These are phyloP conservation scores for Triplophysa yarkandensis DNA, from an alignment of 2,797 vertebrate species.

Conservation along the genomic window DNA sequence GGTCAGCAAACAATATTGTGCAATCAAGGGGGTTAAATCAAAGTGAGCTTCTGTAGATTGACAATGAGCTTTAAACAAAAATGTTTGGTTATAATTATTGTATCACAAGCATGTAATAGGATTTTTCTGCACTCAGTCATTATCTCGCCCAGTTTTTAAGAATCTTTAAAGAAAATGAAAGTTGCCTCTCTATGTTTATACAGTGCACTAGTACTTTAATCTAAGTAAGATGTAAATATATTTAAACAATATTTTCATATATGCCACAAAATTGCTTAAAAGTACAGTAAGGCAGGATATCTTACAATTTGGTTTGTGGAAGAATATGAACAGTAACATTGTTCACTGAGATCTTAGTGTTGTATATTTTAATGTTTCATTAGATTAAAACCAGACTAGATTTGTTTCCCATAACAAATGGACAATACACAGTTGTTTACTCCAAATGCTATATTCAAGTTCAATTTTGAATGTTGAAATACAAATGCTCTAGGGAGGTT, in stretches of 20 bases:
- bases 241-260: background rate
- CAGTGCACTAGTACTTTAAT: background rate
- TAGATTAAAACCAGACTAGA: constrained; percentile 4
- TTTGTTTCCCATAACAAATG: background rate
- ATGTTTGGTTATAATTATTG: constrained; percentile 49
- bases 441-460: background rate
- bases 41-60: constrained; percentile 27
- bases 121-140: constrained; percentile 43
- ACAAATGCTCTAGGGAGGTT: too few species aligned
- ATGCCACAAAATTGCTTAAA: background rate
- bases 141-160: constrained; percentile 4
- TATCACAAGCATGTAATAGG: constrained; percentile 42
- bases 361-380: background rate
- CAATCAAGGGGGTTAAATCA: constrained; percentile 71
- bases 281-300: background rate
- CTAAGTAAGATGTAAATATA: background rate
- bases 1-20: constrained; percentile 72
- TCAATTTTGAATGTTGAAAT: background rate
- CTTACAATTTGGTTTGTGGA: background rate
- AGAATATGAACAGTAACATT: background rate
- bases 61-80: constrained; percentile 44
- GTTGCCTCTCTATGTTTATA: background rate
- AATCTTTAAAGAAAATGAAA: background rate
- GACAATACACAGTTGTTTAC: constrained; percentile 1
- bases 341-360: constrained; percentile 4